Percentiles rank a stretch among this genome's conserved stretches.
Conservation (phyloP, 2,888 invertebrate genomes). For the Zelleria hepariella region DNA sequence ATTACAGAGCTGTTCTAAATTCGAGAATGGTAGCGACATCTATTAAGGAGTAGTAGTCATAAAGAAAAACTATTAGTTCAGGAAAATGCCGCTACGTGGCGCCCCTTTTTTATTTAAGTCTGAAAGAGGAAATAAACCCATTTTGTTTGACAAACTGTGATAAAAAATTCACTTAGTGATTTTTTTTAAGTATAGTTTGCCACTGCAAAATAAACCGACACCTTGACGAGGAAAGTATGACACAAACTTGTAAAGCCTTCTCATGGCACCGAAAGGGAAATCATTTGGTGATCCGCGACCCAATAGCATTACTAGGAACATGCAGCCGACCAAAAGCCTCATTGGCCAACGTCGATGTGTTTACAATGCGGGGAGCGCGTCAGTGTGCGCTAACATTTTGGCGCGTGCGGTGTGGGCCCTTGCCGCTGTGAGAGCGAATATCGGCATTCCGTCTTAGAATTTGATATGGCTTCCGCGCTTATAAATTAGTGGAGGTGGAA, state of each 20-base stretch:
- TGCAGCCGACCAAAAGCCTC: not conserved
- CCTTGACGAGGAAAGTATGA: too few relatives aligned
- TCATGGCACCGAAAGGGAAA: too few relatives aligned
- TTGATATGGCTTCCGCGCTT: slow-evolving; percentile 25
- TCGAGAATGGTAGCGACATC: slow-evolving; percentile 12
- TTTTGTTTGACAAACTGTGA: too few relatives aligned
- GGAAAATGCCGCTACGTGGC: slow-evolving; percentile 11
- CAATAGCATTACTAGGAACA: not conserved
- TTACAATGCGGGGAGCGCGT: slow-evolving; percentile 15
- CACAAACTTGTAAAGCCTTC: too few relatives aligned
- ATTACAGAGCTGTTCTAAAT: not conserved
- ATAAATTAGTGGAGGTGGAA: not conserved
- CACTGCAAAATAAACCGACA: too few relatives aligned
- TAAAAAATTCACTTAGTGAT: too few relatives aligned
- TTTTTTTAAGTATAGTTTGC: too few relatives aligned
- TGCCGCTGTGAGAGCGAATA: slow-evolving; percentile 10
- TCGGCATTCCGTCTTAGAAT: slow-evolving; percentile 20
- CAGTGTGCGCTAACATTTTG: slow-evolving; percentile 48
- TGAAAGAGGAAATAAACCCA: not conserved
- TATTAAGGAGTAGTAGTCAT: slow-evolving; percentile 3
- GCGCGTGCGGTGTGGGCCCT: slow-evolving; percentile 27
- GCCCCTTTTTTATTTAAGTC: too few relatives aligned
- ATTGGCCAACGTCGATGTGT: not conserved
- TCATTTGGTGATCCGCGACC: too few relatives aligned
- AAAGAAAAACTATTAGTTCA: slow-evolving; percentile 3